These are phyloP conservation scores for Acropternis orthonyx DNA, from an alignment of 2,797 vertebrate genomes.

Conservation along the genomic window DNA sequence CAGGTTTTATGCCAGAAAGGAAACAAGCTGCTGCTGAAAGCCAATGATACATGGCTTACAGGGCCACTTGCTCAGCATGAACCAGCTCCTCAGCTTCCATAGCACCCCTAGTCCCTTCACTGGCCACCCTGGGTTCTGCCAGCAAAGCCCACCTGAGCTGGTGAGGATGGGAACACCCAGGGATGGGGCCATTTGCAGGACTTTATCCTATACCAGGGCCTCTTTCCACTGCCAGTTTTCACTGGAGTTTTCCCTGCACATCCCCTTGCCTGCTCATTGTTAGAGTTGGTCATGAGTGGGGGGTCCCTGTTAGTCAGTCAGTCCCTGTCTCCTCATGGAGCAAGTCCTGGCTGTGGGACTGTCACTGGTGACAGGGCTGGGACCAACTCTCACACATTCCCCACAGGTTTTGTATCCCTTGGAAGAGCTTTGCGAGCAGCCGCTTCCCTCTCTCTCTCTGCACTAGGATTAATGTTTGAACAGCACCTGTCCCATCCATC, in stretches of 20 bases:
- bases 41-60: rapidly evolving
- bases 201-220: no score
- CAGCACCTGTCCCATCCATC: background rate
- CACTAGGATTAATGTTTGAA: conserved; percentile 16
- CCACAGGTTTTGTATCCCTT: background rate
- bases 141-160: background rate
- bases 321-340: background rate
- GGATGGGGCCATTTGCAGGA: rapidly evolving
- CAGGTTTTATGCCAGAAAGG: background rate
- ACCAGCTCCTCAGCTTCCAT: rapidly evolving
- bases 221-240: background rate
- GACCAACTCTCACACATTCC: rapidly evolving
- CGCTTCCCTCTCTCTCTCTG: background rate
- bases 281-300: rapidly evolving
- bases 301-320: background rate
- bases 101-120: rapidly evolving
- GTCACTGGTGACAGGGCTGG: background rate
- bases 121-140: background rate
- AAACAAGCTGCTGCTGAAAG: background rate
- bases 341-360: background rate
- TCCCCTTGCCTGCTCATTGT: rapidly evolving
- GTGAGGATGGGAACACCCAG: rapidly evolving
- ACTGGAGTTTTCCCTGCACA: background rate
- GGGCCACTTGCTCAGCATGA: background rate
- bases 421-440: background rate